Percentiles rank a stretch among this genome's conserved stretches.
phyloP scores from a whole-genome alignment of 2,113 vertebrate species.

The Kryptolebias marmoratus region DNA sequence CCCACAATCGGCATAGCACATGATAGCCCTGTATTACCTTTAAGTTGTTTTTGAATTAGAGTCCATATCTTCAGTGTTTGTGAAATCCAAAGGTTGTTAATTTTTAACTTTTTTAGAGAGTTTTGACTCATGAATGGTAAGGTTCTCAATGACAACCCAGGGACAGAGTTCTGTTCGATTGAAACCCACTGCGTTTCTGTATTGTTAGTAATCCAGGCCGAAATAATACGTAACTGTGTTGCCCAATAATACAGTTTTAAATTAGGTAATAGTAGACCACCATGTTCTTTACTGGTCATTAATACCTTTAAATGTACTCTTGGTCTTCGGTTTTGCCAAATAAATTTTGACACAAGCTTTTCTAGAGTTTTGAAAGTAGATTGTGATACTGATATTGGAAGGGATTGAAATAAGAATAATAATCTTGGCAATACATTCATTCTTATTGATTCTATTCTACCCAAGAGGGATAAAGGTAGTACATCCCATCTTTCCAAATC shows the following conservation, averaged over 20 bases:
- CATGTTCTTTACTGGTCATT: neutral
- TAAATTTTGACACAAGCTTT: neutral
- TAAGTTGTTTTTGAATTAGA: neutral
- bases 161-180: neutral
- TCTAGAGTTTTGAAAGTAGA: neutral
- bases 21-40: too few species aligned
- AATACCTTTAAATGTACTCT: neutral
- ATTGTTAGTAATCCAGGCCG: neutral
- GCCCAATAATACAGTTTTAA: neutral
- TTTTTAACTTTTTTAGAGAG: neutral
- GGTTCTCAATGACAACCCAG: neutral
- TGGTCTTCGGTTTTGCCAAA: neutral
- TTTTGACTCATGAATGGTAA: neutral
- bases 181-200: neutral
- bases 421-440: neutral
- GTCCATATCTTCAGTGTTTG: neutral
- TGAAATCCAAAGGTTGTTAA: too few species aligned
- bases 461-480: neutral
- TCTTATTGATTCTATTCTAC: neutral
- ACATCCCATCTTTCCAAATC: neutral
- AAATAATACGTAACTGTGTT: neutral
- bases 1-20: neutral
- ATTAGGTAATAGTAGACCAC: neutral
- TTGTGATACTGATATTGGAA: neutral
- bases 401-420: neutral